Base-by-base conservation (phyloP, 1,140 invertebrate genomes). In the Drosophila parvula region DNA sequence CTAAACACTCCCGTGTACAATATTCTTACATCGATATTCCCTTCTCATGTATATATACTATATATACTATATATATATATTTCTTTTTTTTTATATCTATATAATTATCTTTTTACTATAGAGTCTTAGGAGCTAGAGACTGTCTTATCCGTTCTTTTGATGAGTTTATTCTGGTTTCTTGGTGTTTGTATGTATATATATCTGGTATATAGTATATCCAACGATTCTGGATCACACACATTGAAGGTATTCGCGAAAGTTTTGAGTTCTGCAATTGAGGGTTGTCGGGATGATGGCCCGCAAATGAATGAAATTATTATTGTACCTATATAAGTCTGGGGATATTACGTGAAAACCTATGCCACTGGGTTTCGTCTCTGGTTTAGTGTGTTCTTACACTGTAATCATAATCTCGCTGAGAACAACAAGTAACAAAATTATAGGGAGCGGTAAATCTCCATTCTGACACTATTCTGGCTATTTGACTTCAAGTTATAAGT, bases 401-500 rank as follows among this genome's bases (percentile, higher is more conserved):
- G 81, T 88, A 88, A 82, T 38, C 16, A 36, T 82, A 86, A 86
- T 60, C 62, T 64, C 47, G 12, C 28, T 34, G 27, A 41, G 34
- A 57, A 34, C 65, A 67, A 69, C 55, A 55, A 55, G 61, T 48
- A 74, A 47, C 5, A 18, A n/a, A 22, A 43, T 48, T 44, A 38
- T 3, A 14, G 32, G 50, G 32, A 9, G 10, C 47, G 27, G 7
- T 8, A 32, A 32, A 30, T 50, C 63, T 56, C 40, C 70, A 61
- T 50, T 27, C 45, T 30, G 18, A 32, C 22, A 32, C 22, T 22
- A 22, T 22, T 59, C 51, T 63, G 57, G 65, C 79, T 76, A 77
- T 70, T 56, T 82, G 58, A 44, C 55, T 71, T 90, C 68, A 90
- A 91, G 90, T 91, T 91, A 91, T 91, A 91, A 91, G 50, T 85